Evolutionary conservation across 2,797 vertebrate species (phyloP).

Genomic region (Pygocentrus nattereri): DNA sequence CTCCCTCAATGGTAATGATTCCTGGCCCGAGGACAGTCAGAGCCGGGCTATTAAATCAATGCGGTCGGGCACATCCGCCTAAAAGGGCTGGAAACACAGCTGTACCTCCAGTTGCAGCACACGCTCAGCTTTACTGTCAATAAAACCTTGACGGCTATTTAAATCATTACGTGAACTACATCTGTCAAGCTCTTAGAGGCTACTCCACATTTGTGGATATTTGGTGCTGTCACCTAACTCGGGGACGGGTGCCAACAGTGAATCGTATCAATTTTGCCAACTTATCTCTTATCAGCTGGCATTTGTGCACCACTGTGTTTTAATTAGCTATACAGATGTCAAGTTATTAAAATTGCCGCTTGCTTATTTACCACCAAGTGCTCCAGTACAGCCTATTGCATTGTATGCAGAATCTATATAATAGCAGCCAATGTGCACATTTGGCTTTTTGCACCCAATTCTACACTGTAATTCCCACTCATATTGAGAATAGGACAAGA

Average conservation of each 20-base stretch:
- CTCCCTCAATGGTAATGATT: constrained; percentile 53
- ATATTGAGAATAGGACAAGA: too few relatives aligned
- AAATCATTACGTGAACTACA: constrained; percentile 30
- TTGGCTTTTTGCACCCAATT: too few relatives aligned
- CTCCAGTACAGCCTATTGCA: too few relatives aligned
- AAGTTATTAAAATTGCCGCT: neutral
- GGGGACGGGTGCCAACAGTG: neutral
- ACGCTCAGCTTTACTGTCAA: constrained; percentile 37
- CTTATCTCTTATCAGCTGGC: neutral
- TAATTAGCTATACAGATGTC: neutral
- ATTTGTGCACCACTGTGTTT: neutral
- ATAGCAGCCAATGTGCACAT: too few relatives aligned
- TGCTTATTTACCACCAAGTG: too few relatives aligned
- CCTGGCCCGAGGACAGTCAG: constrained; percentile 33
- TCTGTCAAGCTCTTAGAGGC: constrained; percentile 13
- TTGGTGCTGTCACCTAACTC: neutral
- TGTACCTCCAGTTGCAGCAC: constrained; percentile 28
- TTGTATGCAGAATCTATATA: neutral
- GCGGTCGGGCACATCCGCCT: constrained; percentile 32
- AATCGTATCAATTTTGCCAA: neutral
- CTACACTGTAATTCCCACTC: too few relatives aligned
- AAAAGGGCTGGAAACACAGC: constrained; percentile 46
- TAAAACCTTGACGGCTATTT: constrained; percentile 31
- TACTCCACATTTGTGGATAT: neutral
- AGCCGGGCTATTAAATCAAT: constrained; percentile 42